Conservation (phyloP, 1,140 invertebrate species). For the Potamilus streckersoni region DNA sequence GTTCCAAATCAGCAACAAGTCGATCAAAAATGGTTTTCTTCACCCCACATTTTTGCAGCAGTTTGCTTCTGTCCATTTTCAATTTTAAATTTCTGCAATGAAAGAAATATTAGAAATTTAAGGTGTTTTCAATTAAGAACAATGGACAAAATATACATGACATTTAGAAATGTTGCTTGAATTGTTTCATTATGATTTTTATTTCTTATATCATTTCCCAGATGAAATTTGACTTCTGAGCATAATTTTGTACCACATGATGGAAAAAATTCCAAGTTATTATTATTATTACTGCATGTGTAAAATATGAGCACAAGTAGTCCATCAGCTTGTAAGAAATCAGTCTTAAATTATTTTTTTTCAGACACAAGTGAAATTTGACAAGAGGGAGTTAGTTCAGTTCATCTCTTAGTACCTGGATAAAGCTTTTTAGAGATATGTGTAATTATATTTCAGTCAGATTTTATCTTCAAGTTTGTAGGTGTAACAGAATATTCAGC, state of each 20-base stretch:
- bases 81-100: constrained; percentile 32
- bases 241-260: neutral
- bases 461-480: no score
- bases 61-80: constrained; percentile 30
- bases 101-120: neutral
- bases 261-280: no score
- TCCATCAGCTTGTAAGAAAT: no score
- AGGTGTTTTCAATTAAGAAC: neutral
- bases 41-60: constrained; percentile 35
- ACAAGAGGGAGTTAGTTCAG: no score
- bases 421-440: no score
- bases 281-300: no score
- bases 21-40: constrained; percentile 38
- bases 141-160: neutral
- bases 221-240: neutral
- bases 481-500: no score
- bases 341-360: no score
- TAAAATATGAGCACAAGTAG: no score
- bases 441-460: no score
- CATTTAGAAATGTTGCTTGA: neutral
- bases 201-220: neutral
- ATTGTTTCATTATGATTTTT: neutral
- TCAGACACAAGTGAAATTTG: no score
- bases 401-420: no score
- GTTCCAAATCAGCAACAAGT: constrained; percentile 32